Conservation (phyloP, 2,797 vertebrate species). For the Discoglossus pictus region DNA sequence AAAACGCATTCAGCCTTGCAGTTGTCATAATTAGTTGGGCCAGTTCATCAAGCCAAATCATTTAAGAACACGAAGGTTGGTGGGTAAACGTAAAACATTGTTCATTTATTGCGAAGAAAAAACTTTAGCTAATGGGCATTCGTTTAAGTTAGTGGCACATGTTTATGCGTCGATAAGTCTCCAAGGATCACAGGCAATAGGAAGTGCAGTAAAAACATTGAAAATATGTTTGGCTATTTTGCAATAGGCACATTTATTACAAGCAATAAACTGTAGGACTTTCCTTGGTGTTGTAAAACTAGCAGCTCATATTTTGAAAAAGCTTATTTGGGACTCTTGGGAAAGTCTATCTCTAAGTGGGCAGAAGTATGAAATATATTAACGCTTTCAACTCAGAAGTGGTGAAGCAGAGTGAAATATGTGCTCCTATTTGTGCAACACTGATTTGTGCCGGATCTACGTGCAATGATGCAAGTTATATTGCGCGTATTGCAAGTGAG, state of each 20-base stretch:
- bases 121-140: constrained; percentile 20
- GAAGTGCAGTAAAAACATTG: constrained; percentile 19
- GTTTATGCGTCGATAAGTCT: constrained; percentile 16
- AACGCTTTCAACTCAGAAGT: too few species aligned
- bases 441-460: too few species aligned
- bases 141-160: constrained; percentile 11
- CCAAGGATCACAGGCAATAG: constrained; percentile 22
- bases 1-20: constrained; percentile 29
- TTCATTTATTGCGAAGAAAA: not conserved
- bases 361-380: too few species aligned
- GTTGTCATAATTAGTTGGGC: constrained; percentile 27
- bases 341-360: not conserved
- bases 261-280: constrained; percentile 18
- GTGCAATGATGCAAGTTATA: too few species aligned
- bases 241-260: constrained; percentile 34
- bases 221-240: constrained; percentile 26
- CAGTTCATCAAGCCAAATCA: constrained; percentile 18
- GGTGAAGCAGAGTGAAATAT: too few species aligned
- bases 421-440: too few species aligned
- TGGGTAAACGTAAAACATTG: constrained; percentile 7
- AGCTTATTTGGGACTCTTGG: constrained; percentile 8
- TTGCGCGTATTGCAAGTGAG: too few species aligned
- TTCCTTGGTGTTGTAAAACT: constrained; percentile 24
- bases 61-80: constrained; percentile 13
- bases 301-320: constrained; percentile 9